These are phyloP conservation scores for Neodiprion lecontei DNA, from an alignment of 1,140 invertebrate genomes.

Conservation along the genomic window DNA sequence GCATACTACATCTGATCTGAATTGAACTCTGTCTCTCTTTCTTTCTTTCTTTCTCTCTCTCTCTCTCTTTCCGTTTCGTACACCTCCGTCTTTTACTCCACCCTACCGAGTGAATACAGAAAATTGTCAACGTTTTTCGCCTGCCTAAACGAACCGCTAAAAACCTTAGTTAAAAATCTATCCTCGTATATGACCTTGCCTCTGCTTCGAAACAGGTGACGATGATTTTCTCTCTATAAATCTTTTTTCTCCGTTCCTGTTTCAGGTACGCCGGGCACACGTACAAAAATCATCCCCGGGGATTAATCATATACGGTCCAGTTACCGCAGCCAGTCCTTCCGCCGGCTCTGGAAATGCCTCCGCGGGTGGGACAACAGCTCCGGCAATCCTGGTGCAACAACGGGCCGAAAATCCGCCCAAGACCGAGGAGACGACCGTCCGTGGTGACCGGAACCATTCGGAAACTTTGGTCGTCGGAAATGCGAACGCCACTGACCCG, in stretches of 20 bases:
- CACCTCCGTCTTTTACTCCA: too few species aligned
- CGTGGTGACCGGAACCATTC: conserved; percentile 9
- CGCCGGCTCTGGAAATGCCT: conserved; percentile 35
- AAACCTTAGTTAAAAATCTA: conserved; percentile 19
- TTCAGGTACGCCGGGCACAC: conserved; percentile 49
- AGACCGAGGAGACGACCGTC: conserved; percentile 23
- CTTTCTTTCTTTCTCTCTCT: too few species aligned
- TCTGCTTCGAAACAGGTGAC: conserved; percentile 6
- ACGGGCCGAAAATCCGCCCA: not conserved
- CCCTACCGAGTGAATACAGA: too few species aligned
- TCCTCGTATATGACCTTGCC: conserved; percentile 17
- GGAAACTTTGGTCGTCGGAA: conserved; percentile 28
- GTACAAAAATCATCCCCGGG: conserved; percentile 48
- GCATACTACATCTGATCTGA: too few species aligned
- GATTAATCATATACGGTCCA: conserved; percentile 54
- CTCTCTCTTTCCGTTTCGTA: too few species aligned
- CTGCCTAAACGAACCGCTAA: conserved; percentile 16
- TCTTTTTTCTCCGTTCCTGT: conserved; percentile 26
- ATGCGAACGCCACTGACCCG: conserved; percentile 19
- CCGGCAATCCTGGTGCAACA: conserved; percentile 3
- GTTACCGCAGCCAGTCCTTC: conserved; percentile 38
- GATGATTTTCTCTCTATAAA: not conserved
- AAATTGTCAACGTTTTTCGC: conserved; percentile 13
- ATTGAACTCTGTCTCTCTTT: too few species aligned
- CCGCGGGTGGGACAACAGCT: conserved; percentile 31